A percentile compares a stretch with the other conserved stretches of the same genome.
Conservation (phyloP, 2,797 vertebrate genomes). For the Epinephelus coioides region DNA sequence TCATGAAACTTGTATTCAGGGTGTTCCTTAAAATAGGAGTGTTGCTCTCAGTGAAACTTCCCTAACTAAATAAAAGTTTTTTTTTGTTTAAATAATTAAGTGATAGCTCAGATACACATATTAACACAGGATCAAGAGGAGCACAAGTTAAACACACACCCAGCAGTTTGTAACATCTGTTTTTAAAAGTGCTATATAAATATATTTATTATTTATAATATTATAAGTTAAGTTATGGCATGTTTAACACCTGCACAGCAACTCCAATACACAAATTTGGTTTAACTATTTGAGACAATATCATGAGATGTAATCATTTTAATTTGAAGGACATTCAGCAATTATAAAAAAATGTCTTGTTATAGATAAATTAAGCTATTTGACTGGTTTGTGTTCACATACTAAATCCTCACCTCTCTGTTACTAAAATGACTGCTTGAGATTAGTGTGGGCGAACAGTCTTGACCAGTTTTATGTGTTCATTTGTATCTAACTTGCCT, state of each 20-base stretch:
- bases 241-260: neutral
- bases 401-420: neutral
- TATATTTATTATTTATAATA: too few species aligned
- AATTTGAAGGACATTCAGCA: neutral
- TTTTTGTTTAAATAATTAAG: too few species aligned
- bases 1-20: too few species aligned
- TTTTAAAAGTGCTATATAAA: too few species aligned
- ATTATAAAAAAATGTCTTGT: neutral
- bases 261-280: neutral
- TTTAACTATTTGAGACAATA: neutral
- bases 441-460: neutral
- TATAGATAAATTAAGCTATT: neutral
- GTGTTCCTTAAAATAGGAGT: too few species aligned
- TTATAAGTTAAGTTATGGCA: too few species aligned
- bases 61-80: too few species aligned
- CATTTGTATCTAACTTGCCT: neutral
- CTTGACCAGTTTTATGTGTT: neutral
- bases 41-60: too few species aligned
- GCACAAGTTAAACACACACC: too few species aligned
- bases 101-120: too few species aligned
- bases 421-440: neutral
- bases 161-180: too few species aligned
- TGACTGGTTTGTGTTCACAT: constrained; percentile 14
- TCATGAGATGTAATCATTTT: neutral
- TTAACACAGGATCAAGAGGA: too few species aligned